Base-by-base conservation (phyloP, 1,140 invertebrate species). In the Dendroctonus ponderosae region DNA sequence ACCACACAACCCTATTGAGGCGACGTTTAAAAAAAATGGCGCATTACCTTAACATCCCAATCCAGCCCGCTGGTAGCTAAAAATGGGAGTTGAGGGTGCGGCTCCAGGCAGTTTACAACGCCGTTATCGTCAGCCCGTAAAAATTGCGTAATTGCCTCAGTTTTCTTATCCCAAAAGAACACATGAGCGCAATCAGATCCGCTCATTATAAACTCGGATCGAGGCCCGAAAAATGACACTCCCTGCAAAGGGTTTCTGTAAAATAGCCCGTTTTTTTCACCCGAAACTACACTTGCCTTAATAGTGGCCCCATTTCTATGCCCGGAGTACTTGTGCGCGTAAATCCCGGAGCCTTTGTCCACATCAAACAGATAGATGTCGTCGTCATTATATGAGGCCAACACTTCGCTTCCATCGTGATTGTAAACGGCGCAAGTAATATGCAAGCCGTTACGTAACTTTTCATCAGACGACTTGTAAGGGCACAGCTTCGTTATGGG, bases 151-250 rank as follows among this genome's bases (percentile, higher is more conserved):
- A 98, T 91, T 7, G 91, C 83, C 80, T 95, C 91, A 0, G 88
- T 90, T 67, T 92, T 84, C 77, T 91, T 93, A 69, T 98, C 93
- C 95, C 96, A 99, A 44, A 97, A 87, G 77, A 91, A 98, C 12
- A 98, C 88, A 80, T 97, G 86, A n/a, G 92, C 91, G 82, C 94
- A 97, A 78, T 98, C 96, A 26, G 94, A 97, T 3, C 96, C 96
- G 65, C 94, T 97, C 43, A 96, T 84, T 12, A 98, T 82, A 79
- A 88, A 98, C 79, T 98, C 91, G 75, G 92, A 94, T 62, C 86
- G 86, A 2, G 93, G 90, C 0, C 96, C 96, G 80, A 93, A 98
- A 81, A 94, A 97, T 75, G 94, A 92, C 0, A 97, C 93, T 5
- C 93, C 92, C 66, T 67, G 8, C 26, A 52, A 59, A 60, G 26